phyloP scores from a whole-genome alignment of 2,888 invertebrate species.

The Ectropis crepuscularia region DNA sequence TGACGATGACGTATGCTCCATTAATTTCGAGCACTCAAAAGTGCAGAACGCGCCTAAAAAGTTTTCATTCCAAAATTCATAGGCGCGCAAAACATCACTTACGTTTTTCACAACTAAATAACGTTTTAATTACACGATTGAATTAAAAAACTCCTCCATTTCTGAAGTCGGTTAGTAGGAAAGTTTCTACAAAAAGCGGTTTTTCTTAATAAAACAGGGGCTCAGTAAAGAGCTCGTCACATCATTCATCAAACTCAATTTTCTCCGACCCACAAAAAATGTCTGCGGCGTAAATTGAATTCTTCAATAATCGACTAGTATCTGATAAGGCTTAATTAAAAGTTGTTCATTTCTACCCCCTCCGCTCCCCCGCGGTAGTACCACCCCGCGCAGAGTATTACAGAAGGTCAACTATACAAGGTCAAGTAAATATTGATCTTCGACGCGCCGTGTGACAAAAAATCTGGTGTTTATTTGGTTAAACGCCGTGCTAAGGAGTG shows the following conservation, averaged over 20 bases:
- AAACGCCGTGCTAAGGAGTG: too few species aligned
- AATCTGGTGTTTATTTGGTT: too few species aligned
- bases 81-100: too few species aligned
- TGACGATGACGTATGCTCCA: too few species aligned
- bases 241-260: constrained; percentile 16
- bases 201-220: too few species aligned
- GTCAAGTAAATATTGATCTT: not conserved
- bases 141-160: too few species aligned
- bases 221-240: not conserved
- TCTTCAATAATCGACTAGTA: constrained; percentile 45
- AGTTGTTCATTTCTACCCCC: constrained; percentile 51
- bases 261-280: constrained; percentile 22
- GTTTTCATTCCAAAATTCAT: too few species aligned
- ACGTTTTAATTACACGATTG: too few species aligned
- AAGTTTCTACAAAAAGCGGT: not conserved
- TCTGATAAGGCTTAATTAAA: constrained; percentile 66
- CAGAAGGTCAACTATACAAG: constrained; percentile 1
- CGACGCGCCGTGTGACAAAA: not conserved
- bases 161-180: too few species aligned
- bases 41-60: too few species aligned
- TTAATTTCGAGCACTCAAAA: too few species aligned
- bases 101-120: too few species aligned
- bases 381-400: constrained; percentile 13
- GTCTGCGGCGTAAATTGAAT: constrained; percentile 48
- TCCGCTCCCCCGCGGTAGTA: constrained; percentile 8